Percentiles rank a stretch among this genome's conserved stretches.
These are phyloP conservation scores for Melipona bicolor DNA, from an alignment of 2,888 invertebrate genomes.

Conservation along the genomic window DNA sequence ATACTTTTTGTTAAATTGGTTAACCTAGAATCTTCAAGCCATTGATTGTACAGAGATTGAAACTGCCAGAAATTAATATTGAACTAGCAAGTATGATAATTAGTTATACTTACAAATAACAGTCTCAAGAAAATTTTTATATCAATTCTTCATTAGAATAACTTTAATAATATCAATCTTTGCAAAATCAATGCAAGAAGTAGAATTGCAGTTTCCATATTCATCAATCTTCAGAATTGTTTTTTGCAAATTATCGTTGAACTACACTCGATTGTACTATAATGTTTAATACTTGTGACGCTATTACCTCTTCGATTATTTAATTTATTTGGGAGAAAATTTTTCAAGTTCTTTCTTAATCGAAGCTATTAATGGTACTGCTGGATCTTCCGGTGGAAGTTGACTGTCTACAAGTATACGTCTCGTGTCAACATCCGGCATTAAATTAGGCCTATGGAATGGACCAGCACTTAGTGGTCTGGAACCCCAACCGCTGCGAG, in stretches of 20 bases:
- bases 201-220: constrained; percentile 9
- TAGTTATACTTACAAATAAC: neutral
- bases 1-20: constrained; percentile 1
- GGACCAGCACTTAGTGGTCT: constrained; percentile 89
- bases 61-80: neutral
- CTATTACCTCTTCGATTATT: neutral
- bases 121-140: constrained; percentile 5
- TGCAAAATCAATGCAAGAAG: neutral
- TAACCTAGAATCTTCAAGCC: neutral
- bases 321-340: constrained; percentile 68
- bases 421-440: constrained; percentile 84
- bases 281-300: neutral
- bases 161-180: neutral
- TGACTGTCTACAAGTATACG: constrained; percentile 87
- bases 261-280: constrained; percentile 2
- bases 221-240: neutral
- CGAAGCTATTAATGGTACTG: constrained; percentile 92
- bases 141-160: neutral
- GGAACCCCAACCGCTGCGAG: constrained; percentile 81
- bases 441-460: constrained; percentile 85
- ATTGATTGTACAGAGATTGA: constrained; percentile 1
- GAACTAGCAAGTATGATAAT: neutral
- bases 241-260: neutral
- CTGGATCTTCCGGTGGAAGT: constrained; percentile 89
- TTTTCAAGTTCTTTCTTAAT: constrained; percentile 89